Conservation (phyloP, 2,797 vertebrate species). For the Coracias cyanogaster region DNA sequence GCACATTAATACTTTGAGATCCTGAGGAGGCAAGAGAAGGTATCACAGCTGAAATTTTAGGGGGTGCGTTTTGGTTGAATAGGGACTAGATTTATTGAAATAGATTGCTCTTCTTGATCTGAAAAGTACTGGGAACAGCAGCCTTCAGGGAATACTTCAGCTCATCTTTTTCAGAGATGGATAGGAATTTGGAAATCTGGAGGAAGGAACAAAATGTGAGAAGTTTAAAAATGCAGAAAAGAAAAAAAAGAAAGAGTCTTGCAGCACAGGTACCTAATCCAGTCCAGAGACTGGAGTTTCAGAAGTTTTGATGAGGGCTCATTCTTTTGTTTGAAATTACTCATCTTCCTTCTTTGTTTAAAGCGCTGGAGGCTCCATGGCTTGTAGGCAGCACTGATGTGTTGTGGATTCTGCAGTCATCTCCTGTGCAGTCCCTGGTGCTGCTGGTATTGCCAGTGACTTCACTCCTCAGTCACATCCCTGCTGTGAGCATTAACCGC, state of each 20-base stretch:
- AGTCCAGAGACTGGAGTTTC: not conserved
- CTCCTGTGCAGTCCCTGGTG: not conserved
- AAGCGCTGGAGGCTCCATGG: not conserved
- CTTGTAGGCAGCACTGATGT: not conserved
- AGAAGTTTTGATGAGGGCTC: slow-evolving; percentile 19
- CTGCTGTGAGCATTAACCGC: not conserved
- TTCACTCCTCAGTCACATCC: not conserved
- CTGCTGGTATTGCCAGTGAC: not conserved
- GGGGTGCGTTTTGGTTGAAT: accelerated
- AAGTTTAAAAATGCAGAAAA: not conserved
- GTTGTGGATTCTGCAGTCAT: not conserved
- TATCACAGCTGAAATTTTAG: not conserved
- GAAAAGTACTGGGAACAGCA: not conserved
- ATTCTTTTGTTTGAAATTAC: slow-evolving; percentile 51
- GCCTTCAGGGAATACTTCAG: slow-evolving; percentile 17
- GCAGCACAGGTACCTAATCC: not conserved
- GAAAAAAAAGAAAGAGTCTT: not conserved
- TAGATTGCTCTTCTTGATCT: not conserved
- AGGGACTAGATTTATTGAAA: not conserved
- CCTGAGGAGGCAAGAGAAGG: not conserved
- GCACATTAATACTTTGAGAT: not conserved
- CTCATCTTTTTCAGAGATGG: not conserved
- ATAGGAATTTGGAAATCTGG: not conserved
- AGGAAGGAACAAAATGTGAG: slow-evolving; percentile 10
- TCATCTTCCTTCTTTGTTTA: slow-evolving; percentile 39